phyloP scores from a whole-genome alignment of 2,797 vertebrate species.

The Lagodon rhomboides region DNA sequence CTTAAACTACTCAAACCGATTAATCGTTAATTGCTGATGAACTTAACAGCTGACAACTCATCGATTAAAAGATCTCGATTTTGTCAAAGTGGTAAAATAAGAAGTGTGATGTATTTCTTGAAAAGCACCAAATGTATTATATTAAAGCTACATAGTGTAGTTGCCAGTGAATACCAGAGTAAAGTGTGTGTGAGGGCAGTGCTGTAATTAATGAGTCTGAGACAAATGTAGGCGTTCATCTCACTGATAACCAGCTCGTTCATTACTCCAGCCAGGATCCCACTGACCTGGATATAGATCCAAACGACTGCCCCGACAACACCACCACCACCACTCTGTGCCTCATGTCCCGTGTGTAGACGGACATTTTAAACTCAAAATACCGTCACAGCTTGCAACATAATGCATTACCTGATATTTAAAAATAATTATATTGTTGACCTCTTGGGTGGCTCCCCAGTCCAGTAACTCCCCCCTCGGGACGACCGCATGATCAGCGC shows the following conservation, averaged over 20 bases:
- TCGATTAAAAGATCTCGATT: too few relatives aligned
- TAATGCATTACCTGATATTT: not conserved
- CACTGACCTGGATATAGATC: constrained; percentile 34
- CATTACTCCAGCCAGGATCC: constrained; percentile 8
- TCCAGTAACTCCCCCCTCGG: constrained; percentile 10
- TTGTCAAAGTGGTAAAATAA: not conserved
- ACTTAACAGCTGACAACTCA: too few relatives aligned
- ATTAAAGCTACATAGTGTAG: not conserved
- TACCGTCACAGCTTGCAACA: not conserved
- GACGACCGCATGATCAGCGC: constrained; percentile 56
- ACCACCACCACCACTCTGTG: not conserved
- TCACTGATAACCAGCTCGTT: constrained; percentile 5
- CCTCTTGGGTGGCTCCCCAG: not conserved
- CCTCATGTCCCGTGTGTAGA: not conserved
- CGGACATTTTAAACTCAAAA: not conserved
- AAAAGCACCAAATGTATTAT: not conserved
- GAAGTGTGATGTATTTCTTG: not conserved
- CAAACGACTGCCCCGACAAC: not conserved
- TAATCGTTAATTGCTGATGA: too few relatives aligned
- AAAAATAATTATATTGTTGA: not conserved
- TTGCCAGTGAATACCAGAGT: not conserved
- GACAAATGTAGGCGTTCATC: constrained; percentile 22
- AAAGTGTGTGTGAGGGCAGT: constrained; percentile 2
- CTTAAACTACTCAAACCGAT: too few relatives aligned
- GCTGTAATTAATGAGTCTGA: constrained; percentile 12